Conservation (phyloP, 2,888 invertebrate genomes). For the Synergus gifuensis region DNA sequence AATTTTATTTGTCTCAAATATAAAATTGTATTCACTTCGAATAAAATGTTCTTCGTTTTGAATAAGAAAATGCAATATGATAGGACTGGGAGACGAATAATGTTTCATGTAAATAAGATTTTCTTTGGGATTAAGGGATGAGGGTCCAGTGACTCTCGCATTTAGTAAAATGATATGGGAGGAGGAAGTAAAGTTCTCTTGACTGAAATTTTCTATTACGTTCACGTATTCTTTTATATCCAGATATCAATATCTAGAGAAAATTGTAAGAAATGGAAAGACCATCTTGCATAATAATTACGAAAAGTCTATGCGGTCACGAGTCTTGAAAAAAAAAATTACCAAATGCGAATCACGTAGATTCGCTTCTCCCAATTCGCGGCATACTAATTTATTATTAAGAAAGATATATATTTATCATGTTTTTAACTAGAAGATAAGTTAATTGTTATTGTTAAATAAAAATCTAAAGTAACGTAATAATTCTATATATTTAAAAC, state of each 20-base stretch:
- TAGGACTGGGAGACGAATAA: not conserved
- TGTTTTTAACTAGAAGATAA: not conserved
- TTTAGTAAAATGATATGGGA: not conserved
- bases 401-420: not conserved
- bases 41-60: not conserved
- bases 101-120: conserved; percentile 5
- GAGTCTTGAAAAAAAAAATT: not conserved
- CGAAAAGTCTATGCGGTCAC: conserved; percentile 8
- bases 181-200: conserved; percentile 1
- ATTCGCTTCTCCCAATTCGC: conserved; percentile 2
- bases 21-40: not conserved
- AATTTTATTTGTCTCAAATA: not conserved
- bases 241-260: conserved; percentile 31
- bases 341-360: conserved; percentile 38
- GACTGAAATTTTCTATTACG: conserved; percentile 28
- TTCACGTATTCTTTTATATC: conserved; percentile 24
- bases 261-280: conserved; percentile 22
- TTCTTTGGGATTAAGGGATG: not conserved
- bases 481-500: not conserved
- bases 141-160: not conserved
- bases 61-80: not conserved
- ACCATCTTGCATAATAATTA: conserved; percentile 31
- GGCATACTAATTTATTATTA: conserved; percentile 6
- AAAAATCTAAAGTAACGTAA: not conserved
- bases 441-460: too few relatives aligned